phyloP scores from a whole-genome alignment of 2,888 invertebrate genomes.

The Phengaris arion region DNA sequence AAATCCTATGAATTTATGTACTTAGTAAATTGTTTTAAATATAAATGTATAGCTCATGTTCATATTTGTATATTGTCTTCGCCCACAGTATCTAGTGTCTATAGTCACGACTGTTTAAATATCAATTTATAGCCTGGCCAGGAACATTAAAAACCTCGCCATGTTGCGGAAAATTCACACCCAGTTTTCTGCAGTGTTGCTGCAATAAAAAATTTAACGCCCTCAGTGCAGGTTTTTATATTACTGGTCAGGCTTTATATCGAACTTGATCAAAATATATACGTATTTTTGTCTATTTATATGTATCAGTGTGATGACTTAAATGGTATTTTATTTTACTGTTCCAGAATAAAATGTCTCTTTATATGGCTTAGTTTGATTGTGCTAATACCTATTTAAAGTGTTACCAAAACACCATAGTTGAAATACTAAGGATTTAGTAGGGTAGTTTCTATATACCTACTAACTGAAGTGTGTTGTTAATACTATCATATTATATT shows the following conservation, averaged over 20 bases:
- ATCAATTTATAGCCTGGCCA: conserved; percentile 35
- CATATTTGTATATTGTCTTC: conserved; percentile 29
- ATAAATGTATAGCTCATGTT: conserved; percentile 30
- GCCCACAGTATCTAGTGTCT: conserved; percentile 47
- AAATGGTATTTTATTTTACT: conserved; percentile 74
- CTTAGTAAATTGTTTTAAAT: conserved; percentile 27
- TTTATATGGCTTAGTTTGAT: conserved; percentile 60
- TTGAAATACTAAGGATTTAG: too few species aligned
- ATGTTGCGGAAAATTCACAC: too few species aligned
- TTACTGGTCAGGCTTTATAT: conserved; percentile 46
- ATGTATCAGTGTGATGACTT: conserved; percentile 66
- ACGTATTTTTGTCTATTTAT: conserved; percentile 74
- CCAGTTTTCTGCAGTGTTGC: too few species aligned
- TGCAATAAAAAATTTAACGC: too few species aligned
- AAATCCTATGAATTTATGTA: conserved; percentile 67
- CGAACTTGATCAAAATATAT: conserved; percentile 72
- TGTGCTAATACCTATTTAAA: neutral
- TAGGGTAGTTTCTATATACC: too few species aligned
- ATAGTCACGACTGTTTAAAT: conserved; percentile 52
- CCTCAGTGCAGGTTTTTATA: conserved; percentile 36
- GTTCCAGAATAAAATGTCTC: conserved; percentile 75
- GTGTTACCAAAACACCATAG: too few species aligned
- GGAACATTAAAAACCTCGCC: neutral
- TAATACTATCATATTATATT: too few species aligned
- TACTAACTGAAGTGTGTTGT: too few species aligned